A percentile compares a stretch with the other conserved stretches of the same genome.
Conservation (phyloP, 2,888 invertebrate genomes). For the Bhutanitis thaidina region DNA sequence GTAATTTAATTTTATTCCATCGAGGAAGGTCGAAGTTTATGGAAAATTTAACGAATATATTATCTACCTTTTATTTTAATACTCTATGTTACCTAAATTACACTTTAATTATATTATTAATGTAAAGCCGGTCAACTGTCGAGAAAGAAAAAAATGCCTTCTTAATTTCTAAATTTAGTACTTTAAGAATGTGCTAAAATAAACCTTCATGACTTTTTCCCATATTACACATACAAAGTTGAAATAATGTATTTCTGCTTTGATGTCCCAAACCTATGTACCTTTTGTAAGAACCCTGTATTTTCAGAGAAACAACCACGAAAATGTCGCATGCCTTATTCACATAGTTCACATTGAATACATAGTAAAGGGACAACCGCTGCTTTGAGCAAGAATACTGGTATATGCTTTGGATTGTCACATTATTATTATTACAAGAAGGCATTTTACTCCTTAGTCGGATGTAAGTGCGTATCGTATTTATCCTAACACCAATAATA, state of each 20-base stretch:
- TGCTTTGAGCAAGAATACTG: constrained; percentile 25
- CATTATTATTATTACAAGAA: constrained; percentile 34
- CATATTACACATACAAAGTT: too few relatives aligned
- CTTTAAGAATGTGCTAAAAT: too few relatives aligned
- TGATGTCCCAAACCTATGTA: not conserved
- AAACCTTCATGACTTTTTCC: too few relatives aligned
- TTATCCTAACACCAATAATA: too few relatives aligned
- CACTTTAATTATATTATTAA: not conserved
- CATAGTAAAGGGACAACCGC: constrained; percentile 21
- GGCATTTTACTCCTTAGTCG: constrained; percentile 24
- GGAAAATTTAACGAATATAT: not conserved
- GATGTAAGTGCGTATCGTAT: too few relatives aligned
- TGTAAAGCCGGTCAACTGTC: not conserved
- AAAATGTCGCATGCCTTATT: constrained; percentile 7
- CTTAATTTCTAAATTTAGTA: too few relatives aligned
- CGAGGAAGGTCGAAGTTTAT: not conserved
- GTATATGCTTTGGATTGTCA: constrained; percentile 27
- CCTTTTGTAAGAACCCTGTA: constrained; percentile 5
- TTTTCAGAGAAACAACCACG: constrained; percentile 3
- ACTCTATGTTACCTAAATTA: not conserved
- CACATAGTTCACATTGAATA: constrained; percentile 21
- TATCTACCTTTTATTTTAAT: not conserved
- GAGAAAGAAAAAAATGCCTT: too few relatives aligned
- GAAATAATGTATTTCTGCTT: too few relatives aligned
- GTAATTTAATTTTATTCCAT: constrained; percentile 27